phyloP scores from a whole-genome alignment of 2,113 vertebrate genomes.

The Poeciliopsis occidentalis region DNA sequence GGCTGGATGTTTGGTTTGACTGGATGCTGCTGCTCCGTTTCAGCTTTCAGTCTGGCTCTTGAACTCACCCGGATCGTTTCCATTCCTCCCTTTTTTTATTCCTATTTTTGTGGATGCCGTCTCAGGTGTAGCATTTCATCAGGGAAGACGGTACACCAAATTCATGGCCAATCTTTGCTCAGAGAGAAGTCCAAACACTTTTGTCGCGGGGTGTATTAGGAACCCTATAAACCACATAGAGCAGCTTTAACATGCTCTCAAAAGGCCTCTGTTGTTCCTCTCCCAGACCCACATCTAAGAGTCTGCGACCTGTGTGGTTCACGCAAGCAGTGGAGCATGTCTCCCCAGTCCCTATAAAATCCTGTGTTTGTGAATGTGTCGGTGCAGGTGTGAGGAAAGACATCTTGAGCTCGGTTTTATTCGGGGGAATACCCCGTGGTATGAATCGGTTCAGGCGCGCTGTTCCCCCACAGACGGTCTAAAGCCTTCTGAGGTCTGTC shows the following conservation, averaged over 20 bases:
- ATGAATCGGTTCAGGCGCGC: not conserved
- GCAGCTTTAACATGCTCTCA: constrained; percentile 5
- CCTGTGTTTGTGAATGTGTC: not conserved
- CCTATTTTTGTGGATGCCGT: too few relatives aligned
- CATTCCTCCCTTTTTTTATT: not conserved
- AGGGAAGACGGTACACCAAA: not conserved
- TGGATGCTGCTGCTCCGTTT: constrained; percentile 5
- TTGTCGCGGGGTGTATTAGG: constrained; percentile 26
- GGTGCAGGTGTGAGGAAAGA: constrained; percentile 35
- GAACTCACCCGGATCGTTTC: not conserved
- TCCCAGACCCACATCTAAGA: constrained; percentile 33
- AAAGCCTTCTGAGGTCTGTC: too few relatives aligned
- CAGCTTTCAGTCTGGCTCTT: not conserved
- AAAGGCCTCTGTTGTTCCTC: constrained; percentile 27
- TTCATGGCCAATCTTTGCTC: not conserved
- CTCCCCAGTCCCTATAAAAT: constrained; percentile 34
- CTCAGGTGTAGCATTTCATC: not conserved
- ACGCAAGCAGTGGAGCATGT: constrained; percentile 20
- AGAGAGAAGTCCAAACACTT: not conserved
- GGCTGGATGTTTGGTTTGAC: constrained; percentile 13
- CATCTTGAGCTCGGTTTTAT: not conserved
- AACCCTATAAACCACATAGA: constrained; percentile 14
- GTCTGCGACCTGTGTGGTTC: constrained; percentile 53
- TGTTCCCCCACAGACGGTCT: not conserved
- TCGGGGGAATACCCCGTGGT: constrained; percentile 42